Percentiles rank a stretch among this genome's conserved stretches.
These are phyloP conservation scores for Apeira syringaria DNA, from an alignment of 2,888 invertebrate genomes.

Conservation along the genomic window DNA sequence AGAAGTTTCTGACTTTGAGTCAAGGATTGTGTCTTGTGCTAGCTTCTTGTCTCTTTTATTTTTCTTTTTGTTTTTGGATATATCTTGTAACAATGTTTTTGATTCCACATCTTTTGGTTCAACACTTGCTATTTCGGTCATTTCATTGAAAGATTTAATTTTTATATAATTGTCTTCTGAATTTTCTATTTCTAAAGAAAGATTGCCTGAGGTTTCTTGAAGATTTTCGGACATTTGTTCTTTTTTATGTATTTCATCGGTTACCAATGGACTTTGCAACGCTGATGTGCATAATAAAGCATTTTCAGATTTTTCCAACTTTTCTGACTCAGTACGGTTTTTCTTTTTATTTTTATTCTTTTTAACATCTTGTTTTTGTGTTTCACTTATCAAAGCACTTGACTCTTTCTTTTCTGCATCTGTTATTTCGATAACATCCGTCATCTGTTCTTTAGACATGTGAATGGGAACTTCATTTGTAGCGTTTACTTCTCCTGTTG, in stretches of 20 bases:
- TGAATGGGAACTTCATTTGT: constrained; percentile 15
- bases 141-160: constrained; percentile 16
- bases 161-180: too few relatives aligned
- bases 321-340: constrained; percentile 64
- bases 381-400: constrained; percentile 17
- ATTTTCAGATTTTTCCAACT: constrained; percentile 57
- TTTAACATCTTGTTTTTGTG: constrained; percentile 43
- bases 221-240: constrained; percentile 14
- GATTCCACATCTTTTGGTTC: constrained; percentile 13
- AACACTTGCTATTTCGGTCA: not conserved
- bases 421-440: constrained; percentile 21
- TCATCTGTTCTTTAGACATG: constrained; percentile 3
- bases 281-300: constrained; percentile 53
- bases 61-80: constrained; percentile 39
- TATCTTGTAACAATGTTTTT: constrained; percentile 16
- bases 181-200: not conserved
- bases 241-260: constrained; percentile 32
- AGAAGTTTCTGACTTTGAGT: constrained; percentile 1
- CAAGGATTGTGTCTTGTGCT: constrained; percentile 19
- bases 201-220: not conserved
- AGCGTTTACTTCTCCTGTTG: constrained; percentile 17
- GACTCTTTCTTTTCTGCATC: constrained; percentile 23
- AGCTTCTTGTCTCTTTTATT: constrained; percentile 44
- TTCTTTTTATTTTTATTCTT: constrained; percentile 74
- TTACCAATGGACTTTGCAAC: constrained; percentile 52